Evolutionary conservation across 1,140 invertebrate species (phyloP).

Genomic region (Drosophila neocordata): DNA sequence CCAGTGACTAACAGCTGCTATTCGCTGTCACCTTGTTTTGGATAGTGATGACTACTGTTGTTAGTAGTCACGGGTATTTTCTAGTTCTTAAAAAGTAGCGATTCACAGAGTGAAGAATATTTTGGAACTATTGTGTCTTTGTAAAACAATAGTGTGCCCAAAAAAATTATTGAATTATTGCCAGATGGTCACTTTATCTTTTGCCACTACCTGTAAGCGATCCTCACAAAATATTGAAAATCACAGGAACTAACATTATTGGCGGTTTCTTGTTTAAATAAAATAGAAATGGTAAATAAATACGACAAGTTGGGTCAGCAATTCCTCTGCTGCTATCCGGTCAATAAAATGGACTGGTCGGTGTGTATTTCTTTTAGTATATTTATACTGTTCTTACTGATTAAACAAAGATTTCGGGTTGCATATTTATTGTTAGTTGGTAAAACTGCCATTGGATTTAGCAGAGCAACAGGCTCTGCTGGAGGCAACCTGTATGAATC

Average conservation of each 20-base stretch:
- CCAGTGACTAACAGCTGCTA: not conserved
- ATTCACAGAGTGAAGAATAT: not conserved
- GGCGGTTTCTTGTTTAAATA: not conserved
- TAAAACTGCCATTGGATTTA: constrained; percentile 55
- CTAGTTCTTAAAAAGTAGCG: not conserved
- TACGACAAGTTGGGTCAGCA: constrained; percentile 62
- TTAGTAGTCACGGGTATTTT: not conserved
- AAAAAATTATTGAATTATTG: not conserved
- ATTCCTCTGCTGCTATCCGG: constrained; percentile 71
- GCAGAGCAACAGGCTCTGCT: constrained; percentile 66
- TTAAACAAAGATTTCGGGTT: not conserved
- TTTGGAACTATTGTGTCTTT: not conserved
- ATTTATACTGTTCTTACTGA: not conserved
- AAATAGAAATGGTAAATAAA: constrained; percentile 48
- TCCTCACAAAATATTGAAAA: not conserved
- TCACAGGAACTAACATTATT: not conserved
- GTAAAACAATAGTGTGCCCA: not conserved
- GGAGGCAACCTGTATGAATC: constrained; percentile 53
- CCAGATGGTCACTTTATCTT: not conserved
- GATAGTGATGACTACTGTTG: too few relatives aligned
- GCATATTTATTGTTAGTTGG: constrained; percentile 26
- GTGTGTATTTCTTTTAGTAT: constrained; percentile 33
- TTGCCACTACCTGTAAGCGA: not conserved
- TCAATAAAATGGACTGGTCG: constrained; percentile 71
- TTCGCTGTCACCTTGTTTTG: not conserved